phyloP scores from a whole-genome alignment of 1,140 invertebrate genomes.

The Nasonia giraulti region DNA sequence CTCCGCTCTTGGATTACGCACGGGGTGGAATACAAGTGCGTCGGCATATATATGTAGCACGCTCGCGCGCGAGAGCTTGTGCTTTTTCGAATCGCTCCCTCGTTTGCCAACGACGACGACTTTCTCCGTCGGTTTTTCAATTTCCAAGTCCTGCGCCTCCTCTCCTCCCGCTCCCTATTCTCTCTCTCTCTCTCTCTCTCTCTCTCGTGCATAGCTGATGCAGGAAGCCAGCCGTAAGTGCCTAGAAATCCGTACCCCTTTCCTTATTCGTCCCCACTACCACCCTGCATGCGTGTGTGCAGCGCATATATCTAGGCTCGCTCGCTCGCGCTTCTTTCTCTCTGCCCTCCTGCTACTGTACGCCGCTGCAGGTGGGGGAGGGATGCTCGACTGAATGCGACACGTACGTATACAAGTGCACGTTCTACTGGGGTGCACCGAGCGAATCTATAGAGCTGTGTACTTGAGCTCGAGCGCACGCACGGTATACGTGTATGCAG shows the following conservation, averaged over 20 bases:
- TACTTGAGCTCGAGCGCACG: not conserved
- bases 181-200: constrained; percentile 9
- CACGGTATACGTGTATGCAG: not conserved
- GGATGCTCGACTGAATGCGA: constrained; percentile 67
- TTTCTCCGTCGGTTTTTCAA: constrained; percentile 36
- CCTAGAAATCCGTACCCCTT: constrained; percentile 65
- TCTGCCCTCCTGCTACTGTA: not conserved
- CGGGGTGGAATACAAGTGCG: constrained; percentile 56
- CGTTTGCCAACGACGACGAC: not conserved
- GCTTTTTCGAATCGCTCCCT: not conserved
- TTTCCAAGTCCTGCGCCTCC: constrained; percentile 24
- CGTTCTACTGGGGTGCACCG: constrained; percentile 60
- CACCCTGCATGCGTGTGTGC: not conserved
- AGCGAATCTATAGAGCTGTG: constrained; percentile 59
- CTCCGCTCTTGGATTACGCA: constrained; percentile 63
- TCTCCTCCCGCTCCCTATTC: not conserved
- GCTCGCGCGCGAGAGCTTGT: not conserved
- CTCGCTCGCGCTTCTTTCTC: not conserved
- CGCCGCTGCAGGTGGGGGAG: constrained; percentile 61
- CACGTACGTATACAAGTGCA: constrained; percentile 71
- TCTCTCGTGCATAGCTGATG: constrained; percentile 48
- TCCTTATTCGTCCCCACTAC: constrained; percentile 45
- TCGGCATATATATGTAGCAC: constrained; percentile 8
- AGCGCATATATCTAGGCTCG: not conserved
- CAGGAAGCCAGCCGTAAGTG: constrained; percentile 58